Percentiles rank a stretch among this genome's conserved stretches.
Evolutionary conservation across 2,113 vertebrate species (phyloP).

Genomic region (Psilopsiagon aurifrons): DNA sequence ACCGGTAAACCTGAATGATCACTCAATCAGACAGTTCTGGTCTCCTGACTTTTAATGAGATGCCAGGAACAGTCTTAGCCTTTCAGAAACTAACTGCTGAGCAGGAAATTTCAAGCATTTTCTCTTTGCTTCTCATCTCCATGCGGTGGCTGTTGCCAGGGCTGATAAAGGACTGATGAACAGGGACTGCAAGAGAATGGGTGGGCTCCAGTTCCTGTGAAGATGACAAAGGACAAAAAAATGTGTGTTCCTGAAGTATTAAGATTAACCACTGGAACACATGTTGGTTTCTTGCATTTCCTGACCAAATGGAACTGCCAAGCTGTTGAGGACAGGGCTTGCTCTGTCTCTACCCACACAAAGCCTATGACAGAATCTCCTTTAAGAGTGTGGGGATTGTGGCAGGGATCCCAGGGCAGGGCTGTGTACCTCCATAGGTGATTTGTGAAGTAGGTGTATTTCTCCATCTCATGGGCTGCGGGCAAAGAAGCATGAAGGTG

Average conservation of each 20-base stretch:
- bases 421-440: not conserved
- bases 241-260: not conserved
- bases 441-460: not conserved
- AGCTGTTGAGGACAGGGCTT: not conserved
- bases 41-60: constrained; percentile 36
- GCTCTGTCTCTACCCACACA: not conserved
- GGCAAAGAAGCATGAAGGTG: not conserved
- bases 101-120: not conserved
- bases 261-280: not conserved
- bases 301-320: not conserved
- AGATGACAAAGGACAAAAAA: not conserved
- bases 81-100: not conserved
- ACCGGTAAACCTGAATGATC: not conserved
- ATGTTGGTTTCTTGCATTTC: not conserved
- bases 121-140: not conserved
- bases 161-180: not conserved
- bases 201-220: not conserved
- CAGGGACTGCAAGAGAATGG: not conserved
- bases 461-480: not conserved
- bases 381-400: not conserved
- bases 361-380: not conserved
- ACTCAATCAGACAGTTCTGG: not conserved
- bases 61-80: not conserved
- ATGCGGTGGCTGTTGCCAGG: not conserved
- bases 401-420: not conserved